Evolutionary conservation across 2,797 vertebrate species (phyloP).

Genomic region (Petrocephalus schoutedeni): DNA sequence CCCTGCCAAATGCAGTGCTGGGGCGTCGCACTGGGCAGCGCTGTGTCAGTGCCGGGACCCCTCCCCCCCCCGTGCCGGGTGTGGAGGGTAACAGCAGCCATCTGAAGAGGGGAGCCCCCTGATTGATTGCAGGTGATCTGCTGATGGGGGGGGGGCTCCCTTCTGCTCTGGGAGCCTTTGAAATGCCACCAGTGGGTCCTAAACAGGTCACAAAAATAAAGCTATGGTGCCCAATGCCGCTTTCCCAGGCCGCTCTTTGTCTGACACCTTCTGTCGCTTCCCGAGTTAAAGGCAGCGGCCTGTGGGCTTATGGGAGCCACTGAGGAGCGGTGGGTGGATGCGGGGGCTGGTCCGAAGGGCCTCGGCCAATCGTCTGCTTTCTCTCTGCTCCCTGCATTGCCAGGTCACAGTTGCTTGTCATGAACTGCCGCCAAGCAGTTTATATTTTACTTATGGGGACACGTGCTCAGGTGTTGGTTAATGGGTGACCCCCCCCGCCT

Average conservation of each 20-base stretch:
- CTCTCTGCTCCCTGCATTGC: background rate
- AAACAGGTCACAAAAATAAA: constrained; percentile 5
- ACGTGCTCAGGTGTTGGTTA: background rate
- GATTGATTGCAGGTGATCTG: background rate
- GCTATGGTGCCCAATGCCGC: background rate
- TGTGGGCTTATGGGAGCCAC: background rate
- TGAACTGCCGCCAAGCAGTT: background rate
- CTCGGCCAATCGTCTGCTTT: background rate
- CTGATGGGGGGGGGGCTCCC: background rate
- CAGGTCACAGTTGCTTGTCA: background rate
- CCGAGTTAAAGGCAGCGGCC: background rate
- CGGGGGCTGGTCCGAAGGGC: background rate
- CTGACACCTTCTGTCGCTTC: background rate
- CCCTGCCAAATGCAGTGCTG: background rate
- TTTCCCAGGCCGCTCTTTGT: background rate
- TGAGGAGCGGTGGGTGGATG: background rate
- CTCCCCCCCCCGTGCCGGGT: background rate
- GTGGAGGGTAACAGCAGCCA: background rate
- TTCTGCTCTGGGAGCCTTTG: background rate
- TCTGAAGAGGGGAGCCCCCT: background rate
- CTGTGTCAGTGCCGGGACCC: background rate
- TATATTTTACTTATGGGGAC: background rate
- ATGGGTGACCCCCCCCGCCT: background rate
- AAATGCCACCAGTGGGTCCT: background rate
- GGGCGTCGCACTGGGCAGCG: background rate